These are phyloP conservation scores for Choreutis nemorana DNA, from an alignment of 2,888 invertebrate species.

Conservation along the genomic window DNA sequence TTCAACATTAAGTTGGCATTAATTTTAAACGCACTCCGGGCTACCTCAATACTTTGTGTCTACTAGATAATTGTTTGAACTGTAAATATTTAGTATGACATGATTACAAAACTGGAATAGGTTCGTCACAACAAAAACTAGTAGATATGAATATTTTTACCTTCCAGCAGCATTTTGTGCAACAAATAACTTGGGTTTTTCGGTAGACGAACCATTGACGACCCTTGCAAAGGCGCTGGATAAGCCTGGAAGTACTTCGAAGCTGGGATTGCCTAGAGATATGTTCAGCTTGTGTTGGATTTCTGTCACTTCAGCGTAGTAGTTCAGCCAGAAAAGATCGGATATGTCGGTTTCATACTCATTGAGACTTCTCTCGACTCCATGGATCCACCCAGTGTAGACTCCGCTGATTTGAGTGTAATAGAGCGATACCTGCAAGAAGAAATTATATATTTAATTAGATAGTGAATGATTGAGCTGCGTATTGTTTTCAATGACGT, in stretches of 20 bases:
- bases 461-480: too few relatives aligned
- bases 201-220: constrained; percentile 42
- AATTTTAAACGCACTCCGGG: too few relatives aligned
- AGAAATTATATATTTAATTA: constrained; percentile 9
- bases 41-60: too few relatives aligned
- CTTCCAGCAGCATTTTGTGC: constrained; percentile 83
- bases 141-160: constrained; percentile 27
- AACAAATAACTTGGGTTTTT: constrained; percentile 67
- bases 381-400: constrained; percentile 76
- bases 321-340: constrained; percentile 78
- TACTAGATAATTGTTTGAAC: too few relatives aligned
- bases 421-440: constrained; percentile 77
- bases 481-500: too few relatives aligned
- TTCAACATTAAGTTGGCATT: too few relatives aligned
- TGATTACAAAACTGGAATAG: background rate
- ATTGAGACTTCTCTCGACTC: constrained; percentile 70
- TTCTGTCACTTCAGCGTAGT: constrained; percentile 78
- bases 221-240: constrained; percentile 74
- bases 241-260: constrained; percentile 35
- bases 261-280: constrained; percentile 30
- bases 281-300: constrained; percentile 63
- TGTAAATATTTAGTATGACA: background rate
- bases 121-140: too few relatives aligned
- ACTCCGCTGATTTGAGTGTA: constrained; percentile 82
- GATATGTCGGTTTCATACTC: constrained; percentile 66